Base-by-base conservation (phyloP, 2,888 invertebrate species). In the Perdita meconis region DNA sequence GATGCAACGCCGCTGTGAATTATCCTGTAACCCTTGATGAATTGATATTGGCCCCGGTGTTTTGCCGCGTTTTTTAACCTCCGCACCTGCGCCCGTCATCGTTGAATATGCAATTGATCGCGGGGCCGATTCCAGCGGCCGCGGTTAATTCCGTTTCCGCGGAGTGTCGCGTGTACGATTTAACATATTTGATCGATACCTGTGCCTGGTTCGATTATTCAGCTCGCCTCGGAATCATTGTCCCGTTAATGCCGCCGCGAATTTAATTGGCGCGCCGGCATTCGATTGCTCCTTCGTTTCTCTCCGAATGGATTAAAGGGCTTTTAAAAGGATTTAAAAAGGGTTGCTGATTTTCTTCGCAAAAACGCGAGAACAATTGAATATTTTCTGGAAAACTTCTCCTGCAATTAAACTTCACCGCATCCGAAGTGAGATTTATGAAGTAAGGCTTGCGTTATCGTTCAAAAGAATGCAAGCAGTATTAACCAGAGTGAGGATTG, bases 101-200 rank as follows among this genome's bases (percentile, higher is more conserved):
- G 75, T 74, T 75, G 75, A 75, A 75, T 75, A 75, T 75, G 75
- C 75, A 75, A 75, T 75, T 74, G 75, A 75, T 75, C 74, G 67
- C 77, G 76, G 56, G 75, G 47, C 42, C 60, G 65, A 73, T 73
- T n/a, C n/a, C 74, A 57, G 73, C 26, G 76, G 63, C 63, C 40
- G 50, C 64, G 75, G 74, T 75, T 75, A 75, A 75, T 75, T 75
- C 75, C 75, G 75, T 65, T 74, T 75, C 75, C 75, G 24, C 75
- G 75, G 74, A 64, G 47, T 68, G 16, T 16, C 67, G 74, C 65
- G 44, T 75, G 75, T 75, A 60, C 75, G 75, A 75, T 75, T 75
- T 75, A 75, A 74, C 75, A 75, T 75, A 75, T 75, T 74, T 75
- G 75, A 75, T 75, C 75, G 75, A 75, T 75, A 74, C 65, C 30